Percentiles rank a stretch among this genome's conserved stretches.
phyloP scores from a whole-genome alignment of 2,888 invertebrate species.

The Antitype chi region DNA sequence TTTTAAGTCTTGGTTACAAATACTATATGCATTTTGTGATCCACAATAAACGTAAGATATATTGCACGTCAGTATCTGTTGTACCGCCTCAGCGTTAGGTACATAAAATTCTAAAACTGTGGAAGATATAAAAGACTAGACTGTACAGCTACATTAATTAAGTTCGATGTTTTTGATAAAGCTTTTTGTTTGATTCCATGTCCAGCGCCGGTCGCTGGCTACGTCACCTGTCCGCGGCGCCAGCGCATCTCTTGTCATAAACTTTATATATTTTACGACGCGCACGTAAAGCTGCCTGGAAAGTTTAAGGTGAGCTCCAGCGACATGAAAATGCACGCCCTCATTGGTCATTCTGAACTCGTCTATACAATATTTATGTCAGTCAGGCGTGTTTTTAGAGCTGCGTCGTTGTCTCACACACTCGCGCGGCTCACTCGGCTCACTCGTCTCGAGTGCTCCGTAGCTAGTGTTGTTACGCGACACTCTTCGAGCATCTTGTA shows the following conservation, averaged over 20 bases:
- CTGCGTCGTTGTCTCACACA: constrained; percentile 62
- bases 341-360: constrained; percentile 85
- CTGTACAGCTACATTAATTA: not conserved
- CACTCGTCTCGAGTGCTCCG: constrained; percentile 55
- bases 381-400: constrained; percentile 79
- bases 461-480: constrained; percentile 37
- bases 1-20: no score
- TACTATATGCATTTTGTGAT: no score
- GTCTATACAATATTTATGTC: constrained; percentile 88
- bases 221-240: not conserved
- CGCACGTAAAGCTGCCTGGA: constrained; percentile 48
- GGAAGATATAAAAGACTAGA: not conserved
- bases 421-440: constrained; percentile 35
- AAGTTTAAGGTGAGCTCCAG: constrained; percentile 59
- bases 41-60: no score
- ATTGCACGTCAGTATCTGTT: not conserved
- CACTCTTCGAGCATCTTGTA: constrained; percentile 11
- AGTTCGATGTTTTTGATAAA: constrained; percentile 3
- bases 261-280: constrained; percentile 44
- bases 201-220: not conserved
- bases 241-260: constrained; percentile 25
- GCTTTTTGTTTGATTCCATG: not conserved
- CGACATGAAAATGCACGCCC: constrained; percentile 77
- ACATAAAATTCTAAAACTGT: not conserved
- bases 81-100: no score